A percentile compares a stretch with the other conserved stretches of the same genome.
These are phyloP conservation scores for Pygocentrus nattereri DNA, from an alignment of 2,797 vertebrate species.

Conservation along the genomic window DNA sequence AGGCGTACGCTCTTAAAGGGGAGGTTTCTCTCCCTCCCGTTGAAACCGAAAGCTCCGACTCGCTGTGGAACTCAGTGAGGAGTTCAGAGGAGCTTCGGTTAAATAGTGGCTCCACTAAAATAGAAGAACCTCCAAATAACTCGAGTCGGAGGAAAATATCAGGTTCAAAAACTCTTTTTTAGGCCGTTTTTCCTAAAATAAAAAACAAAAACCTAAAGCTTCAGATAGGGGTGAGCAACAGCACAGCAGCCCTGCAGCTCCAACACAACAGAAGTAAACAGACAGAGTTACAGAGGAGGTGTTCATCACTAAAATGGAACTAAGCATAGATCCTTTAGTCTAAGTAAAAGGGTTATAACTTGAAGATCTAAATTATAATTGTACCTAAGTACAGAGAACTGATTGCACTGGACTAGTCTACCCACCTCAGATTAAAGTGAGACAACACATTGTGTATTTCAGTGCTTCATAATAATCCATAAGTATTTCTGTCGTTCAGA, in stretches of 20 bases:
- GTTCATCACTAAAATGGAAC: not conserved
- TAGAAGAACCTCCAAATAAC: no score
- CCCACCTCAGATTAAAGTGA: no score
- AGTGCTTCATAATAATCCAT: not conserved
- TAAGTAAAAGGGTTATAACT: not conserved
- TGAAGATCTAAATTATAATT: not conserved
- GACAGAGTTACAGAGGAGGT: no score
- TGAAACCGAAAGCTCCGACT: not conserved
- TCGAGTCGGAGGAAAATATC: no score
- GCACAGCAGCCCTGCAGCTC: not conserved
- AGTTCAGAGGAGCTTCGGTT: no score
- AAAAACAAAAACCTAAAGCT: not conserved
- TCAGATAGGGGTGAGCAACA: not conserved
- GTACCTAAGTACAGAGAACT: no score
- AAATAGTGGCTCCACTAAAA: no score
- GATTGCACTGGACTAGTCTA: not conserved
- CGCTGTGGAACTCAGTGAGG: no score
- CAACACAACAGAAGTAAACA: not conserved
- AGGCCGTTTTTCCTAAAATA: not conserved
- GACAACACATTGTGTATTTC: not conserved
- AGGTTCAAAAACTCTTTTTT: no score
- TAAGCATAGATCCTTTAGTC: not conserved
- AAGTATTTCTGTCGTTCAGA: not conserved
- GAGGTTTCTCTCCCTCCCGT: constrained; percentile 3
- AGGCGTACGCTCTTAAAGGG: constrained; percentile 54